phyloP scores from a whole-genome alignment of 2,797 vertebrate genomes.

The Rhabdomys pumilio region DNA sequence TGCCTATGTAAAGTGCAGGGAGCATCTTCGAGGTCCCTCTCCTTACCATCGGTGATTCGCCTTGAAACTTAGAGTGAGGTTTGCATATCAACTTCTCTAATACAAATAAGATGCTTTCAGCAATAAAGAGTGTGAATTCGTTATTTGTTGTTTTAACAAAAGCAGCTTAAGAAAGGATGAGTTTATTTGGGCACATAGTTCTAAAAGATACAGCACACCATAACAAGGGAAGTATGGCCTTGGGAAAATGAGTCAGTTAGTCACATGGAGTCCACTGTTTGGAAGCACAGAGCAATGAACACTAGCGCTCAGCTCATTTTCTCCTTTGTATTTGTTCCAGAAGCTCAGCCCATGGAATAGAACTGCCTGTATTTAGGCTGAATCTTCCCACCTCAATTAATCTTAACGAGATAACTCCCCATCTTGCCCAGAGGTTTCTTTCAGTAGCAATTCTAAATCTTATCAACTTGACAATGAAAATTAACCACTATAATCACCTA shows the following conservation, averaged over 20 bases:
- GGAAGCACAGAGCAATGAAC: background rate
- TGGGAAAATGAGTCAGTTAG: too few relatives aligned
- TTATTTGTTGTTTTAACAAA: too few relatives aligned
- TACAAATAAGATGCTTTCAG: slow-evolving; percentile 23
- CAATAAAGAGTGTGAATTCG: background rate
- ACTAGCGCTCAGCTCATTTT: background rate
- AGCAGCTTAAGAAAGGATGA: background rate
- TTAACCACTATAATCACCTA: background rate
- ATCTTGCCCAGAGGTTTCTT: background rate
- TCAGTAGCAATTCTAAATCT: background rate
- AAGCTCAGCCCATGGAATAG: background rate
- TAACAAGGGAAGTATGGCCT: background rate
- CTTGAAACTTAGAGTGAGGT: background rate
- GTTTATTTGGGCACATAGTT: background rate
- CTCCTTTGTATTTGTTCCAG: background rate
- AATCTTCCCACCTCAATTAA: background rate
- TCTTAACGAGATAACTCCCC: background rate
- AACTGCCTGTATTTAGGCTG: background rate
- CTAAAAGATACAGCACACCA: background rate
- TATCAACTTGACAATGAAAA: background rate
- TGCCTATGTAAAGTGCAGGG: background rate
- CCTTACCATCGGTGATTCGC: slow-evolving; percentile 6
- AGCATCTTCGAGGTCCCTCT: background rate
- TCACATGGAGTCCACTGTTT: background rate
- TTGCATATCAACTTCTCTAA: background rate